A percentile compares a stretch with the other conserved stretches of the same genome.
These are phyloP conservation scores for Spatula versicolor DNA, from an alignment of 2,797 vertebrate genomes.

Conservation along the genomic window DNA sequence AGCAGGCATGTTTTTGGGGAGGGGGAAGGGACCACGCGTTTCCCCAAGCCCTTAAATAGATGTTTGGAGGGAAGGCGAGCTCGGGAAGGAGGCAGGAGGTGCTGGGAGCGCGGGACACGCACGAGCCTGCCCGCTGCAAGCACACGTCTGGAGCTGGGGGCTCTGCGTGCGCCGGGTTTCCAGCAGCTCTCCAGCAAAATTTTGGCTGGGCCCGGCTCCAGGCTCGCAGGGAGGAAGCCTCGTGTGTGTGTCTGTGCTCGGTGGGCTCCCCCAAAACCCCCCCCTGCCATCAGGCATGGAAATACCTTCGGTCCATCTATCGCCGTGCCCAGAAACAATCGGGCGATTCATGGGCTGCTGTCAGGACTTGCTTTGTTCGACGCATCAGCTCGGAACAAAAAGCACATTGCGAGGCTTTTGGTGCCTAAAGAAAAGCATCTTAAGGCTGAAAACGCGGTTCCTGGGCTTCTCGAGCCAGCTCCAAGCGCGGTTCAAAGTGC, in stretches of 20 bases:
- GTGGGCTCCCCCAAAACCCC: slow-evolving; percentile 37
- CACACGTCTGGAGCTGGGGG: background rate
- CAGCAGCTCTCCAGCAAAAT: slow-evolving; percentile 26
- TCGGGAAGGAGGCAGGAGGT: background rate
- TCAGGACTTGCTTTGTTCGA: slow-evolving; percentile 69
- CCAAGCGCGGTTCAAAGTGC: slow-evolving; percentile 41
- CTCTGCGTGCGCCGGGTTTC: background rate
- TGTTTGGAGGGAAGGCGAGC: background rate
- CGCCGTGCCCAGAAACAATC: slow-evolving; percentile 56
- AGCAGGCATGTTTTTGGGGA: background rate
- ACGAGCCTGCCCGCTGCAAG: background rate
- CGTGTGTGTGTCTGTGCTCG: slow-evolving; percentile 32
- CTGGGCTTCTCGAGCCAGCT: slow-evolving; percentile 37
- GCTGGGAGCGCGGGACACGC: background rate
- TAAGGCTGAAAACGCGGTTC: slow-evolving; percentile 41
- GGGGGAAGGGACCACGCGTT: background rate
- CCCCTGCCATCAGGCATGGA: slow-evolving; percentile 53
- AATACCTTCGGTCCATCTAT: slow-evolving; percentile 68
- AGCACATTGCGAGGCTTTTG: slow-evolving; percentile 49
- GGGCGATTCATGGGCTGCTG: slow-evolving; percentile 53
- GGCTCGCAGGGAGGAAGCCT: slow-evolving; percentile 27
- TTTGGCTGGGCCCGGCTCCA: slow-evolving; percentile 36
- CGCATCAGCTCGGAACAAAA: slow-evolving; percentile 32
- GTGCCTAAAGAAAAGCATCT: slow-evolving; percentile 61
- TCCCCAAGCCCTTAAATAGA: background rate